phyloP scores from a whole-genome alignment of 1,140 invertebrate genomes.

The Paramacrobiotus metropolitanus region DNA sequence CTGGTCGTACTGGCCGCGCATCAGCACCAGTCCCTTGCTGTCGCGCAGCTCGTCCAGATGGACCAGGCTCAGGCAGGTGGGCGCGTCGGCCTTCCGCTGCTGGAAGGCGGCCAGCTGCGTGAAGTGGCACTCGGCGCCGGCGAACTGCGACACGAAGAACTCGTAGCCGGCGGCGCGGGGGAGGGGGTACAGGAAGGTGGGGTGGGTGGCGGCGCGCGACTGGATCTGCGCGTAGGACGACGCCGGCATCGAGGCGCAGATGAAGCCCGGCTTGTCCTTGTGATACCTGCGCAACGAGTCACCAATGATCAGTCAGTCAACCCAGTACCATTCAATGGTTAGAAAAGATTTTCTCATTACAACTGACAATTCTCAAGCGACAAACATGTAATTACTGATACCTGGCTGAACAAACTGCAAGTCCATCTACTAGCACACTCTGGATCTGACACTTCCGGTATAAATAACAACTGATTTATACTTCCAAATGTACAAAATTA shows the following conservation, averaged over 20 bases:
- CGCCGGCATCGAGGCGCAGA: slow-evolving; percentile 39
- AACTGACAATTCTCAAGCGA: too few relatives aligned
- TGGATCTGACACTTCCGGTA: too few relatives aligned
- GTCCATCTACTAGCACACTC: too few relatives aligned
- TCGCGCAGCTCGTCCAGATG: slow-evolving; percentile 54
- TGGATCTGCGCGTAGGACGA: slow-evolving; percentile 7
- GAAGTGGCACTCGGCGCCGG: slow-evolving; percentile 49
- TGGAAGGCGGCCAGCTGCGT: slow-evolving; percentile 64
- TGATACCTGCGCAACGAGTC: too few relatives aligned
- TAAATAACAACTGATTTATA: too few relatives aligned
- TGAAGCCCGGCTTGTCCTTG: slow-evolving; percentile 38
- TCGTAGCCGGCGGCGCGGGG: slow-evolving; percentile 61
- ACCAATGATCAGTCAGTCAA: too few relatives aligned
- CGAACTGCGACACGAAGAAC: slow-evolving; percentile 56
- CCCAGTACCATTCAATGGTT: too few relatives aligned
- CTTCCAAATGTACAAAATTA: too few relatives aligned
- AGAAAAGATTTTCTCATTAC: too few relatives aligned
- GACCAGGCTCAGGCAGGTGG: slow-evolving; percentile 55
- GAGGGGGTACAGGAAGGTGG: slow-evolving; percentile 47
- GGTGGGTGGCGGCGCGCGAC: slow-evolving; percentile 6
- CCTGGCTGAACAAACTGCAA: too few relatives aligned
- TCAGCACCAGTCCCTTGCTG: slow-evolving; percentile 43
- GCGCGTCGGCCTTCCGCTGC: slow-evolving; percentile 56
- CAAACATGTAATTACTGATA: too few relatives aligned
- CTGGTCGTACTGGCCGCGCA: slow-evolving; percentile 64